Evolutionary conservation across 1,140 invertebrate genomes (phyloP).

Genomic region (Saccostrea cuccullata): DNA sequence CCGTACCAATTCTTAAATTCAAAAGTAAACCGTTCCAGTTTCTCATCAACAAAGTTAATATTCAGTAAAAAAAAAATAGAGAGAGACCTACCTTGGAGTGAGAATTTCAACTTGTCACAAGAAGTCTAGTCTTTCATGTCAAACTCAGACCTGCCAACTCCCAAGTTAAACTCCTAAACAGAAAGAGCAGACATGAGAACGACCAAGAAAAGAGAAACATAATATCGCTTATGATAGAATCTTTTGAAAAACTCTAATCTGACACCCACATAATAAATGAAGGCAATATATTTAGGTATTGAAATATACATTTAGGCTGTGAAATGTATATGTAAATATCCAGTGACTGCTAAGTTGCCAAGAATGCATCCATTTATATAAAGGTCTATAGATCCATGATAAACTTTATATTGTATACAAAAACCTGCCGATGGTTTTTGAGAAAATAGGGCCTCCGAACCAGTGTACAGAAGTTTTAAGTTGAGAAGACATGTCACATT

Average conservation of each 20-base stretch:
- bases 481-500: slow-evolving; percentile 35
- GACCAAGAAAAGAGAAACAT: slow-evolving; percentile 19
- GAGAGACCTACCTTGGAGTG: background rate
- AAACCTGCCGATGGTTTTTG: background rate
- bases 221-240: slow-evolving; percentile 1
- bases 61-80: background rate
- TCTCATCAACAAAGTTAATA: background rate
- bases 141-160: background rate
- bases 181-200: background rate
- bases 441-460: background rate
- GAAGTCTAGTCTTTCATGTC: background rate
- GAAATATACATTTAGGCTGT: slow-evolving; percentile 21
- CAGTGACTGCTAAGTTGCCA: slow-evolving; percentile 1
- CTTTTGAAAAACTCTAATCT: slow-evolving; percentile 3
- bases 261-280: slow-evolving; percentile 27
- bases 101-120: background rate
- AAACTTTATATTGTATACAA: background rate
- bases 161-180: background rate
- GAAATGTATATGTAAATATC: slow-evolving; percentile 34
- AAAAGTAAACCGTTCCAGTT: background rate
- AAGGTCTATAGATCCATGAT: background rate
- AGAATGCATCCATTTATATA: slow-evolving; percentile 13
- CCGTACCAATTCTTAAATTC: background rate
- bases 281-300: background rate
- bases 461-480: slow-evolving; percentile 7